Evolutionary conservation across 2,113 vertebrate genomes (phyloP).

Genomic region (Tauraco erythrolophus): DNA sequence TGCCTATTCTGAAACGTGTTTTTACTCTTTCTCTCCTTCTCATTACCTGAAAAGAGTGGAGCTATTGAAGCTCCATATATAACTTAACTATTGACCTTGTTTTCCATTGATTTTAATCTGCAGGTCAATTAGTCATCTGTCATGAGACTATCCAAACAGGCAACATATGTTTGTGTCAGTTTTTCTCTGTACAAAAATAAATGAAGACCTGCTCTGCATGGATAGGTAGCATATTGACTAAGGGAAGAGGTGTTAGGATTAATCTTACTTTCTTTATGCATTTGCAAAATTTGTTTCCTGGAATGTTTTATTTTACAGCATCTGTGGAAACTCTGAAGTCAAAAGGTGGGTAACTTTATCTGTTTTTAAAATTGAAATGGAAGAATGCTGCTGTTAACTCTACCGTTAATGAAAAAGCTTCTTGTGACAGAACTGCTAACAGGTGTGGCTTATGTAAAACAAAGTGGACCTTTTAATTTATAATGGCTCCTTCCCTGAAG

Average conservation of each 20-base stretch:
- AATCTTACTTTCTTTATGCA: neutral
- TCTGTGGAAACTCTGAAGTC: neutral
- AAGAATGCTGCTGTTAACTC: neutral
- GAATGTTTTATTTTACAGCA: slow-evolving; percentile 19
- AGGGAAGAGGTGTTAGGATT: neutral
- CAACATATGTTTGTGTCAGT: neutral
- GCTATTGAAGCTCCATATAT: neutral
- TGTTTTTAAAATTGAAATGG: neutral
- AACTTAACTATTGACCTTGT: neutral
- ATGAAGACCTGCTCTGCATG: neutral
- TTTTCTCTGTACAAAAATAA: neutral
- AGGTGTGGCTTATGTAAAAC: neutral
- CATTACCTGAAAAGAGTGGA: neutral
- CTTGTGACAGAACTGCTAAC: neutral
- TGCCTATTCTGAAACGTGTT: neutral
- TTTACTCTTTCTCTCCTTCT: neutral
- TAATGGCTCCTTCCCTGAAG: neutral
- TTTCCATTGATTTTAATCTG: neutral
- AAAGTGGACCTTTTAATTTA: neutral
- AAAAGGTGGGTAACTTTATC: slow-evolving; percentile 5
- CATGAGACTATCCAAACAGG: neutral
- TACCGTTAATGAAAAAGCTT: neutral
- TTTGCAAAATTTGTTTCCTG: neutral
- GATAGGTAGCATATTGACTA: neutral
- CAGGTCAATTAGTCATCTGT: neutral